Percentiles rank a stretch among this genome's conserved stretches.
Conservation (phyloP, 2,888 invertebrate species). For the Vannuccia rotundouncinata region DNA sequence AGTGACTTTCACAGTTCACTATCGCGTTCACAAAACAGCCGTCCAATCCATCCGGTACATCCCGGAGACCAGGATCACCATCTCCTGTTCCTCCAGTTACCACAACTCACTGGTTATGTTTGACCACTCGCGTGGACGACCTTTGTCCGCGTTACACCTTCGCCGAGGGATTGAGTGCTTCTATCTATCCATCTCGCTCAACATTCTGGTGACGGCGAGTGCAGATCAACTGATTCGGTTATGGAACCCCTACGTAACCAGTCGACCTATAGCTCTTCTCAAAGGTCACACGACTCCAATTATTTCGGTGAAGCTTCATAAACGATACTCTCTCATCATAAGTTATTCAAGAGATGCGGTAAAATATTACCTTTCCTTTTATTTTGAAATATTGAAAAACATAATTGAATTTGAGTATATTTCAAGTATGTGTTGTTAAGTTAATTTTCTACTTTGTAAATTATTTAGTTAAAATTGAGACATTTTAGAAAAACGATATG, state of each 20-base stretch:
- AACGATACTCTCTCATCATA: constrained; percentile 50
- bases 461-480: too few relatives aligned
- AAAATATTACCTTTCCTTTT: not conserved
- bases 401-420: not conserved
- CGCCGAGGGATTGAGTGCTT: constrained; percentile 49
- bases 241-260: constrained; percentile 56
- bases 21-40: constrained; percentile 48
- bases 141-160: constrained; percentile 13
- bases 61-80: constrained; percentile 51
- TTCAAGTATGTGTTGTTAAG: too few relatives aligned
- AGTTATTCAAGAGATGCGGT: constrained; percentile 53
- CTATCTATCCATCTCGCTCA: constrained; percentile 52
- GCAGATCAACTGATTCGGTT: constrained; percentile 51
- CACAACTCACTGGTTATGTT: constrained; percentile 49
- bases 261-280: constrained; percentile 51
- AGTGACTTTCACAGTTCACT: constrained; percentile 45
- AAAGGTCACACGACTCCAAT: constrained; percentile 52
- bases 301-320: constrained; percentile 52
- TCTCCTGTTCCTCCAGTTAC: constrained; percentile 49
- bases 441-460: too few relatives aligned
- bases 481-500: too few relatives aligned
- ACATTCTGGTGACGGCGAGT: constrained; percentile 54
- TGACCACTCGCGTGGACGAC: not conserved
- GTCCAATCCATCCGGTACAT: constrained; percentile 51
- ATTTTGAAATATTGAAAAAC: not conserved